phyloP scores from a whole-genome alignment of 2,113 vertebrate genomes.

The Clinocottus analis region DNA sequence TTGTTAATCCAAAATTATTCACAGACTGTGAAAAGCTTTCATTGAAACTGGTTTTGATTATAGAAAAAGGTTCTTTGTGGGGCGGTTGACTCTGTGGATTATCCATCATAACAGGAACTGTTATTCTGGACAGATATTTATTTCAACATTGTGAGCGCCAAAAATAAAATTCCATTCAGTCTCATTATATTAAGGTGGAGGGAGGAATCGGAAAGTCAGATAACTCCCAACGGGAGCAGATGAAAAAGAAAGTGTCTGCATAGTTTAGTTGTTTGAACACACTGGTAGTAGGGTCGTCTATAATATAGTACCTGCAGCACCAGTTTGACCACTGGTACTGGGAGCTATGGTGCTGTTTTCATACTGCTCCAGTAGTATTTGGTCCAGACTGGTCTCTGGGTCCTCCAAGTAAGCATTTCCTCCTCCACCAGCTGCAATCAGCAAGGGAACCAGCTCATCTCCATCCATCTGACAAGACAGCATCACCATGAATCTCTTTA shows the following conservation, averaged over 20 bases:
- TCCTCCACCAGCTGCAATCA: conserved; percentile 92
- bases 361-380: conserved; percentile 83
- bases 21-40: not conserved
- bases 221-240: not conserved
- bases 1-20: not conserved
- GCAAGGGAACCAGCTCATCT: conserved; percentile 85
- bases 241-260: not conserved
- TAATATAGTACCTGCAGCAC: conserved; percentile 78
- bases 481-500: not conserved
- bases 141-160: not conserved
- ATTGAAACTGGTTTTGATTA: not conserved
- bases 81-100: not conserved
- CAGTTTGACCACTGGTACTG: conserved; percentile 85
- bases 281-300: not conserved
- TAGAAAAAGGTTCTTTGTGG: not conserved
- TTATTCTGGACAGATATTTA: not conserved
- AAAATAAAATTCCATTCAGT: not conserved
- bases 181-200: not conserved
- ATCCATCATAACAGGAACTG: not conserved
- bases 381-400: conserved; percentile 79
- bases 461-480: conserved; percentile 80
- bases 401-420: conserved; percentile 91
- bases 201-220: not conserved
- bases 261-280: not conserved
- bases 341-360: conserved; percentile 84